These are phyloP conservation scores for Monomorium pharaonis DNA, from an alignment of 1,140 invertebrate genomes.

Conservation along the genomic window DNA sequence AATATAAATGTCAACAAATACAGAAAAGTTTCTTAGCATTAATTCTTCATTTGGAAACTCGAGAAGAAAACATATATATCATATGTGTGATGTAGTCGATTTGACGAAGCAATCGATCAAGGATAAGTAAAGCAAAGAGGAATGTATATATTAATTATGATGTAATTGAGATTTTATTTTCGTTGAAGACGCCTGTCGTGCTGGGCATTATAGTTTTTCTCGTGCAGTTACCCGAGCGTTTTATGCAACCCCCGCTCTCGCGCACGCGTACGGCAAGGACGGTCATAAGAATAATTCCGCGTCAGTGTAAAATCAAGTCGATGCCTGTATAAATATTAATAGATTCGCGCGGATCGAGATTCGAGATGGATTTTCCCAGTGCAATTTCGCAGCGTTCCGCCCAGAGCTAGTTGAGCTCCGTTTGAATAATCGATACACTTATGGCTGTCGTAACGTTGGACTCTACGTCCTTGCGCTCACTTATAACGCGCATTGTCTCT, in stretches of 20 bases:
- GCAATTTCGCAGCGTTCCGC: background rate
- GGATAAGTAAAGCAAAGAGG: background rate
- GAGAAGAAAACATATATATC: background rate
- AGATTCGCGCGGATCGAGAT: constrained; percentile 23
- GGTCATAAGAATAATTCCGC: constrained; percentile 38
- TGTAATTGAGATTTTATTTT: constrained; percentile 5
- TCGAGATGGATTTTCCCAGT: constrained; percentile 46
- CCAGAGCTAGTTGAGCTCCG: background rate
- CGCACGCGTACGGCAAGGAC: background rate
- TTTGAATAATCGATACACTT: constrained; percentile 58
- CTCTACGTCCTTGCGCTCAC: constrained; percentile 50
- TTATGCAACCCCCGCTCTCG: background rate
- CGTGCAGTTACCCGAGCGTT: background rate
- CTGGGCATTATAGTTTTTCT: background rate
- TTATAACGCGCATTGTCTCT: constrained; percentile 43
- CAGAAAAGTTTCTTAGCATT: background rate
- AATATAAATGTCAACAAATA: background rate
- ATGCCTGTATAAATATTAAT: constrained; percentile 47
- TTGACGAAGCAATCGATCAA: background rate
- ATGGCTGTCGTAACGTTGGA: constrained; percentile 18
- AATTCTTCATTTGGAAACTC: background rate
- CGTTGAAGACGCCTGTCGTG: background rate
- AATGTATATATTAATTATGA: background rate
- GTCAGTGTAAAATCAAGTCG: constrained; percentile 44
- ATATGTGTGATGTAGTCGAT: too few species aligned